Evolutionary conservation across 2,113 vertebrate species (phyloP).

Genomic region (Alouatta palliata): DNA sequence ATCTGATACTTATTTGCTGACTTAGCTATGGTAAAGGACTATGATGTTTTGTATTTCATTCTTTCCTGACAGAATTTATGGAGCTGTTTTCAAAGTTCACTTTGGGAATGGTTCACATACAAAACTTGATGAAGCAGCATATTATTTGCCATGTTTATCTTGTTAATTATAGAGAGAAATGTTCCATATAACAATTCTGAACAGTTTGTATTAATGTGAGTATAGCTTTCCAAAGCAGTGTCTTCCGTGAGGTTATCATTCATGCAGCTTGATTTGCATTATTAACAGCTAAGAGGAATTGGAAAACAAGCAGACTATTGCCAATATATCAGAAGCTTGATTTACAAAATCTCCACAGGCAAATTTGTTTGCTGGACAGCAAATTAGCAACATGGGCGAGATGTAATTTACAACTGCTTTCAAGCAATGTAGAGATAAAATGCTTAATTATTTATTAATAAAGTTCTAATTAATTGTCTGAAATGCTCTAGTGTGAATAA

Average conservation of each 20-base stretch:
- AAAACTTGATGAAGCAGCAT: constrained; percentile 62
- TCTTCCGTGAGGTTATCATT: constrained; percentile 63
- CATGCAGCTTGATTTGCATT: constrained; percentile 27
- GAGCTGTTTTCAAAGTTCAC: constrained; percentile 18
- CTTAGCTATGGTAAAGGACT: neutral
- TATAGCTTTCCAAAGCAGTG: constrained; percentile 21
- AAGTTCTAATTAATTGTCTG: constrained; percentile 67
- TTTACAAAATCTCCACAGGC: constrained; percentile 34
- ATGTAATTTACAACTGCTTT: constrained; percentile 64
- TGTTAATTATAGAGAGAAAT: constrained; percentile 72
- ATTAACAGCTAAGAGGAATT: constrained; percentile 54
- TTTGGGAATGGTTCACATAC: constrained; percentile 7
- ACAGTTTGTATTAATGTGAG: constrained; percentile 41
- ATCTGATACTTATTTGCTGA: neutral
- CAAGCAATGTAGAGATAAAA: constrained; percentile 66
- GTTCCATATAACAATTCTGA: constrained; percentile 18
- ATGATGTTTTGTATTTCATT: constrained; percentile 12
- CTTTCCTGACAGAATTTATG: neutral
- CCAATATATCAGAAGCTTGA: constrained; percentile 34
- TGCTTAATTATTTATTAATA: constrained; percentile 76
- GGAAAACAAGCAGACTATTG: constrained; percentile 8
- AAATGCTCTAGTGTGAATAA: constrained; percentile 58
- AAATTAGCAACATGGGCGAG: constrained; percentile 58
- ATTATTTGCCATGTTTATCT: constrained; percentile 53
- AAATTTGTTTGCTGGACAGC: constrained; percentile 53